Base-by-base conservation (phyloP, 2,797 vertebrate species). In the Vireo griseus region DNA sequence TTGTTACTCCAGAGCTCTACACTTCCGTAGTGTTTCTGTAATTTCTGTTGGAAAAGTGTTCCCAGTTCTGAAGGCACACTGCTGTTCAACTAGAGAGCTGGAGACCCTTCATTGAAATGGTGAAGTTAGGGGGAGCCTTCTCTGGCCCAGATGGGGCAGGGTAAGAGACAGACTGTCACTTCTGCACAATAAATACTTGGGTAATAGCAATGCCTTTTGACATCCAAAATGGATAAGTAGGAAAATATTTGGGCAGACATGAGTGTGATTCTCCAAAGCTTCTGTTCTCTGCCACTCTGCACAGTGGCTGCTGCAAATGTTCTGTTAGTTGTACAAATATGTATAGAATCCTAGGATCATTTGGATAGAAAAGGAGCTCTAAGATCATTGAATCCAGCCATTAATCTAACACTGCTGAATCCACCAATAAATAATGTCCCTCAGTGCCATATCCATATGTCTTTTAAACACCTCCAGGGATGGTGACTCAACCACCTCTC, bases 21-120 rank as follows among this genome's bases (percentile, higher is more conserved):
- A 33, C 22, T 13, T 54, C 11, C 44, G 19, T 29, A 48, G 18
- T 35, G 51, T 54, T 22, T 66, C 76, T 52, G 16, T 45, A 16
- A 55, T 57, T 82, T 83, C 63, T n/a, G 10, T 3, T 2, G 2
- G 16, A 44, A 74, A 26, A 45, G 5, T 5, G 5, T 73, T 81
- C 13, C 5, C 11, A 39, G 6, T 74, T 71, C 48, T 65, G 68
- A 73, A 82, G 39, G 29, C 24, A 22, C 17, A 16, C 24, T 25
- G n/a, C n/a, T 82, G 31, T 59, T 42, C 39, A 39, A 2, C 9
- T 50, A 15, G 18, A 31, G 48, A 11, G 2, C 50, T 66, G 54
- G 28, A 59, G 24, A 87, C 13, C 4, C 0, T 62, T 75, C 2
- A 4, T 2, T 62, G 28, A 75, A 75, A 48, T 1, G 1, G 22